A percentile compares a stretch with the other conserved stretches of the same genome.
phyloP scores from a whole-genome alignment of 1,140 invertebrate genomes.

The Drosophila novamexicana region DNA sequence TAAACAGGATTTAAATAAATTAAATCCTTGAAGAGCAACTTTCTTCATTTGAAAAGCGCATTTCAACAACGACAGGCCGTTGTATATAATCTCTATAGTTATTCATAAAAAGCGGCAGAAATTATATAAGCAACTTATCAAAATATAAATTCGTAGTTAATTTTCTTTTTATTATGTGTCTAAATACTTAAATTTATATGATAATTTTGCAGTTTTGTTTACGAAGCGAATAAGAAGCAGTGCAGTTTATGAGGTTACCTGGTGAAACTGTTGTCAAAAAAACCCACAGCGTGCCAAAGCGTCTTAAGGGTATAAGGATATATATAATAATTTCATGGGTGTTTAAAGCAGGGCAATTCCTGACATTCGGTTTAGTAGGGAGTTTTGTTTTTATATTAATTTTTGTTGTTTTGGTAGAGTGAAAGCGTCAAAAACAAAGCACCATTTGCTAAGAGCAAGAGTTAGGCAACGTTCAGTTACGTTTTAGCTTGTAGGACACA shows the following conservation, averaged over 20 bases:
- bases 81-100: not conserved
- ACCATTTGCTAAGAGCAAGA: slow-evolving; percentile 52
- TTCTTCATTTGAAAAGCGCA: slow-evolving; percentile 15
- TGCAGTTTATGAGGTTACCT: slow-evolving; percentile 84
- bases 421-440: slow-evolving; percentile 76
- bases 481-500: slow-evolving; percentile 29
- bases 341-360: slow-evolving; percentile 55
- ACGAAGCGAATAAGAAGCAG: slow-evolving; percentile 82
- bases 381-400: slow-evolving; percentile 9
- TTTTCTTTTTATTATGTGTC: slow-evolving; percentile 18
- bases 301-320: slow-evolving; percentile 82
- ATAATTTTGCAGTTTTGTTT: slow-evolving; percentile 38
- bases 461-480: slow-evolving; percentile 67
- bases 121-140: slow-evolving; percentile 40
- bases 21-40: too few species aligned
- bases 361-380: slow-evolving; percentile 18
- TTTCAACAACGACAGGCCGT: slow-evolving; percentile 20
- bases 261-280: slow-evolving; percentile 84
- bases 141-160: slow-evolving; percentile 1
- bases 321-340: slow-evolving; percentile 47
- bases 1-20: too few species aligned
- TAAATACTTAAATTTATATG: slow-evolving; percentile 46
- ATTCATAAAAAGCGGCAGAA: slow-evolving; percentile 31
- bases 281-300: slow-evolving; percentile 86
- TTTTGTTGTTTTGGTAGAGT: slow-evolving; percentile 23